A percentile compares a stretch with the other conserved stretches of the same genome.
phyloP scores from a whole-genome alignment of 2,113 vertebrate species.

The Lepidothrix coronata region DNA sequence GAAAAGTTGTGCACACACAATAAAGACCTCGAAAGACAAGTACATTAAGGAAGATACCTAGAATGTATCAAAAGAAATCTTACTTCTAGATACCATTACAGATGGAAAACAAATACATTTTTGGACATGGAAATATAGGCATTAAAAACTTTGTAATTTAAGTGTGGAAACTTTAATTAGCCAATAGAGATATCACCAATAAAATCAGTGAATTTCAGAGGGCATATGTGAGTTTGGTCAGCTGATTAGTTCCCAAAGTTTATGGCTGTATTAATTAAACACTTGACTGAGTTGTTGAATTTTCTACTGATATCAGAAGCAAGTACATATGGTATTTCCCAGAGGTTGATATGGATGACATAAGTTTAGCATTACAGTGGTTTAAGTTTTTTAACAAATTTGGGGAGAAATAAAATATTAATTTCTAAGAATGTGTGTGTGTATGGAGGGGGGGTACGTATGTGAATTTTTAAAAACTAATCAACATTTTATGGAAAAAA shows the following conservation, averaged over 20 bases:
- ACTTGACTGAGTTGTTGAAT: not conserved
- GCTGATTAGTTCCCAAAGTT: not conserved
- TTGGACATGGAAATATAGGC: not conserved
- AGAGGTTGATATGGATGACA: not conserved
- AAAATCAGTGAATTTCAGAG: not conserved
- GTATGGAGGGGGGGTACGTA: fast-evolving
- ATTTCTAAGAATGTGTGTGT: not conserved
- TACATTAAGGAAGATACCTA: not conserved
- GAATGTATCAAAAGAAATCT: not conserved
- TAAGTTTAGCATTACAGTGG: not conserved
- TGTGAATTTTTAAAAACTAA: not conserved
- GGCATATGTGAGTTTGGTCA: not conserved
- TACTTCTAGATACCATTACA: not conserved
- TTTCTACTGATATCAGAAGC: not conserved
- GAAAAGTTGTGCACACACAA: not conserved
- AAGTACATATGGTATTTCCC: not conserved
- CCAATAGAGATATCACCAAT: not conserved
- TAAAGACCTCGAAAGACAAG: not conserved
- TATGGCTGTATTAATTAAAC: not conserved
- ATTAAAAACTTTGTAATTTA: not conserved
- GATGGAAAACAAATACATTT: not conserved
- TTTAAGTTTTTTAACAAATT: not conserved
- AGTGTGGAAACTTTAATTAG: not conserved
- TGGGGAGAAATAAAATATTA: not conserved
- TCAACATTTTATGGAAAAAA: not conserved